Evolutionary conservation across 30 jellyfish, hydroid and myxozoan species (phyloP), one percentile per base, ranked within the genome.

Genomic region (Sanderia malayensis): DNA sequence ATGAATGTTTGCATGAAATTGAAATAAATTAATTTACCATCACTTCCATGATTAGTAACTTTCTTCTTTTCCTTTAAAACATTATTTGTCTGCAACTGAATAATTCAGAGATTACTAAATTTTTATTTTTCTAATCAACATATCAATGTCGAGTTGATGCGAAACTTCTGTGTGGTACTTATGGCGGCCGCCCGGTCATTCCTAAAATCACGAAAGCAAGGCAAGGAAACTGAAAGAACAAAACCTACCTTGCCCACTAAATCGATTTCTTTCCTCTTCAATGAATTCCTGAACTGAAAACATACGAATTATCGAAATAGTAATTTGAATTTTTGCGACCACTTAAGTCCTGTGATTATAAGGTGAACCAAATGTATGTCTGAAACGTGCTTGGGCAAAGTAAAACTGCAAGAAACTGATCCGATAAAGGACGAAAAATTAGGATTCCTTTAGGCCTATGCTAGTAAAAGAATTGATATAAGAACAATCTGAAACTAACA

Each of bases 181-280:
- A n/a, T n/a, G n/a, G n/a, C n/a, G n/a, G n/a, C n/a, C n/a, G n/a
- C n/a, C n/a, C n/a, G n/a, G n/a, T n/a, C n/a, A n/a, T n/a, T n/a
- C n/a, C n/a, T n/a, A n/a, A n/a, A n/a, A n/a, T n/a, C n/a, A n/a
- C n/a, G 55, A 8, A 41, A 15, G 55, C 11, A 41, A 8, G 15
- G 15, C 55, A 41, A 41, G 15, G 15, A 41, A 15, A 41, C 8
- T 6, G 11, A 15, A 41, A 41, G 55, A 41, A 41, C 55, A 41
- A 41, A 41, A 41, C 27, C 27, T 49, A 49, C 64, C 64, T 49
- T 49, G 25, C 27, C 64, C 2, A 15, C 64, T 8, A 49, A 18
- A 49, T 49, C 64, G 64, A 49, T 49, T 49, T 49, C 64, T 49
- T 49, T 49, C 24, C 64, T 49, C 18, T 49, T 49, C 24, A 49